Evolutionary conservation across 2,113 vertebrate species (phyloP).

Genomic region (Numenius arquata): DNA sequence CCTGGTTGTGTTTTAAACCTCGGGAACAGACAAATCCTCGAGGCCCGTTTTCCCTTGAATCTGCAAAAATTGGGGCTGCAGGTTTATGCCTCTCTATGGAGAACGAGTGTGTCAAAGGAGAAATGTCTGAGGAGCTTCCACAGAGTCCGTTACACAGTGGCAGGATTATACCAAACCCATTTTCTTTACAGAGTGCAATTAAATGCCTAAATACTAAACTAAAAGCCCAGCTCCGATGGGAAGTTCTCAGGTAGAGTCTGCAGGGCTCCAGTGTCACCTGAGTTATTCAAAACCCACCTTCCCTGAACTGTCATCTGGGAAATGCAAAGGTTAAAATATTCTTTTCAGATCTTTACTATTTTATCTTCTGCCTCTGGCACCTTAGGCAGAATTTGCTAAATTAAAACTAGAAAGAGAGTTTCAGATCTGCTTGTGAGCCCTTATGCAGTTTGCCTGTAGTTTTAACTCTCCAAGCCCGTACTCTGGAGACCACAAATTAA

Average conservation of each 20-base stretch:
- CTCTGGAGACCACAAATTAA: not conserved
- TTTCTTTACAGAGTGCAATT: not conserved
- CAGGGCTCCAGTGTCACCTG: not conserved
- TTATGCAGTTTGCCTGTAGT: not conserved
- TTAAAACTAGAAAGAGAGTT: not conserved
- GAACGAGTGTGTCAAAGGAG: not conserved
- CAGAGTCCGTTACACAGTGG: not conserved
- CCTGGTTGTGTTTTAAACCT: not conserved
- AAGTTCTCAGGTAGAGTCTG: not conserved
- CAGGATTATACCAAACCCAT: not conserved
- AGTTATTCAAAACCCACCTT: not conserved
- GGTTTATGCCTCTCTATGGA: not conserved
- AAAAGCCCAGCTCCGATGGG: not conserved
- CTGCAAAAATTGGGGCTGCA: not conserved
- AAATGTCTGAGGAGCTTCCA: not conserved
- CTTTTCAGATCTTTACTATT: not conserved
- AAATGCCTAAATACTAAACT: not conserved
- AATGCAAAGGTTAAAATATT: not conserved
- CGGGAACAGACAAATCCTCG: not conserved
- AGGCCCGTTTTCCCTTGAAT: not conserved
- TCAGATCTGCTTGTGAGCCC: not conserved
- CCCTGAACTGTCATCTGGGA: not conserved
- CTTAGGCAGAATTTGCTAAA: not conserved
- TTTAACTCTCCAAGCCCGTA: not conserved
- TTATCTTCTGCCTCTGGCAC: not conserved